Percentiles rank a stretch among this genome's conserved stretches.
phyloP scores from a whole-genome alignment of 2,888 invertebrate genomes.

The Allolobophora icterica region DNA sequence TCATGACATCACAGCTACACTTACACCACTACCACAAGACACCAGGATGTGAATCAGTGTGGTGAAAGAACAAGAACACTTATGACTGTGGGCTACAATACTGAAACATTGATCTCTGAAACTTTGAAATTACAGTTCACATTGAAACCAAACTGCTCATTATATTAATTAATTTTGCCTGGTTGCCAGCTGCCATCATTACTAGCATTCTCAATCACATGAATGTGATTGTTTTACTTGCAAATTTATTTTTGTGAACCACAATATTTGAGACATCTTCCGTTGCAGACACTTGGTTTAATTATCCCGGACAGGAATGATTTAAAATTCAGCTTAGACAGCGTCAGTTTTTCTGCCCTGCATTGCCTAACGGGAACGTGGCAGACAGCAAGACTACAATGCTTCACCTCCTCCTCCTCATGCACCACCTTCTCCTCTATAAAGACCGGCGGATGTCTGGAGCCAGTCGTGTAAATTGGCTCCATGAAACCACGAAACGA shows the following conservation, averaged over 20 bases:
- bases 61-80: too few relatives aligned
- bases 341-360: not conserved
- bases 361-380: not conserved
- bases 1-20: too few relatives aligned
- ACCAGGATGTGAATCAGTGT: too few relatives aligned
- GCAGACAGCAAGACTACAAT: not conserved
- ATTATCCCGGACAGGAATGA: slow-evolving; percentile 7
- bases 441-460: slow-evolving; percentile 11
- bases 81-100: too few relatives aligned
- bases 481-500: slow-evolving; percentile 3
- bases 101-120: too few relatives aligned
- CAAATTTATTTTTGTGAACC: not conserved
- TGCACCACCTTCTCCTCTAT: not conserved
- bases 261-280: not conserved
- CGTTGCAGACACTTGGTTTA: not conserved
- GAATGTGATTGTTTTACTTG: slow-evolving; percentile 1
- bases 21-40: too few relatives aligned
- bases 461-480: slow-evolving; percentile 4
- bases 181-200: not conserved
- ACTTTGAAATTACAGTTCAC: too few relatives aligned
- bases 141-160: too few relatives aligned
- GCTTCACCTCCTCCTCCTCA: not conserved
- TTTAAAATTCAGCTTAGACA: not conserved
- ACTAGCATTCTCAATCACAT: not conserved
- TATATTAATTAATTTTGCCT: too few relatives aligned